Conservation (phyloP, 2,797 vertebrate genomes). For the Rhyacichthys aspro region DNA sequence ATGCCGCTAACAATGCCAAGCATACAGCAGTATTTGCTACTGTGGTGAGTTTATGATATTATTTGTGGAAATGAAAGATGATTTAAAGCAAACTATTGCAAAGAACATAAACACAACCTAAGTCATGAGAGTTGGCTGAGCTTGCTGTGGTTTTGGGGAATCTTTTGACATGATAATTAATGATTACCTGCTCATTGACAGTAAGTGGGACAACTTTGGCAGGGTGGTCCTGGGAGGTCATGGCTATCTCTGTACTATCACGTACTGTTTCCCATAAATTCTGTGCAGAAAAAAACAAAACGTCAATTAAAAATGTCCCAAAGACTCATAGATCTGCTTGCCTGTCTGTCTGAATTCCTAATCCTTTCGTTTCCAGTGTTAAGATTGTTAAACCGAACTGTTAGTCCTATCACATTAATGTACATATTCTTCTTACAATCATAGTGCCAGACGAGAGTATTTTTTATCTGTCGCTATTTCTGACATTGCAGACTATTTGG, state of each 20-base stretch:
- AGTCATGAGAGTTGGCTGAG: constrained; percentile 5
- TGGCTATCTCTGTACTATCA: constrained; percentile 69
- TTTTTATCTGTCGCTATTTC: constrained; percentile 48
- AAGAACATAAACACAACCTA: constrained; percentile 1
- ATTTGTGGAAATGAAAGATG: constrained; percentile 33
- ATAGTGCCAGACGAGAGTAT: constrained; percentile 2
- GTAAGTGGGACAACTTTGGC: constrained; percentile 87
- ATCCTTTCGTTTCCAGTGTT: too few species aligned
- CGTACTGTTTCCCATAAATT: constrained; percentile 79
- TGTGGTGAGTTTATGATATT: constrained; percentile 19
- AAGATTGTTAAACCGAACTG: too few species aligned
- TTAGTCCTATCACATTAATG: too few species aligned
- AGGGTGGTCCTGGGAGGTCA: constrained; percentile 87
- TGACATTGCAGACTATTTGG: constrained; percentile 61
- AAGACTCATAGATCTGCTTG: not conserved
- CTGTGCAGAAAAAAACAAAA: constrained; percentile 61
- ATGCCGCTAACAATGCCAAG: constrained; percentile 28
- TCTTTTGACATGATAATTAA: constrained; percentile 18
- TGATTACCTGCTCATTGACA: constrained; percentile 92
- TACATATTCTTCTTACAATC: not conserved
- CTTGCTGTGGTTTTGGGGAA: not conserved
- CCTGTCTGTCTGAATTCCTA: not conserved
- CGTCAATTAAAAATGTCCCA: constrained; percentile 16
- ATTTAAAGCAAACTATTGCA: constrained; percentile 28
- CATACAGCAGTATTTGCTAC: constrained; percentile 38